These are phyloP conservation scores for Cryptus viduatorius DNA, from an alignment of 2,888 invertebrate genomes.

Conservation along the genomic window DNA sequence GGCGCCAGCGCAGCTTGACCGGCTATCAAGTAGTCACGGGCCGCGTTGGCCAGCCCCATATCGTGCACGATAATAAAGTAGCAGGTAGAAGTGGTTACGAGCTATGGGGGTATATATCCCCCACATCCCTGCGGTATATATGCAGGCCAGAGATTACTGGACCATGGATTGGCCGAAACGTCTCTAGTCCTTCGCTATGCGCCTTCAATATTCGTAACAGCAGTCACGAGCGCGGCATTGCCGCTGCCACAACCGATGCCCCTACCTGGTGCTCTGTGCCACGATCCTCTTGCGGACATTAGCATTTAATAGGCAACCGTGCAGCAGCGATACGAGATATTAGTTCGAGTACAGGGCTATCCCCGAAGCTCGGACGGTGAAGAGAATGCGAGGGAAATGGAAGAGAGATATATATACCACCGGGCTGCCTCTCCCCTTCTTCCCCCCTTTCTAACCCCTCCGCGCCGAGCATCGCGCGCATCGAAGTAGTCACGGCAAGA, in stretches of 20 bases:
- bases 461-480: background rate
- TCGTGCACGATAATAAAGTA: conserved; percentile 38
- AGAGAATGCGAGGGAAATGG: conserved; percentile 1
- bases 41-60: conserved; percentile 24
- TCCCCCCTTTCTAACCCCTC: background rate
- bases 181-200: conserved; percentile 19
- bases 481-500: conserved; percentile 25
- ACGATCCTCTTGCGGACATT: conserved; percentile 41
- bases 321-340: conserved; percentile 47
- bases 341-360: conserved; percentile 32
- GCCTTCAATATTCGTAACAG: conserved; percentile 10
- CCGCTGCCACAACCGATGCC: conserved; percentile 10
- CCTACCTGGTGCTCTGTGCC: conserved; percentile 8
- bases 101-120: background rate
- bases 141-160: conserved; percentile 31
- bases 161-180: conserved; percentile 33
- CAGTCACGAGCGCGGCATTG: conserved; percentile 38
- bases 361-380: conserved; percentile 3
- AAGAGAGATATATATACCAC: background rate
- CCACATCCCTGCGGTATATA: conserved; percentile 6
- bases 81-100: conserved; percentile 40
- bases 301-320: conserved; percentile 50
- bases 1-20: conserved; percentile 44
- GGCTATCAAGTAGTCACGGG: conserved; percentile 45
- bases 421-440: background rate